Conservation (phyloP, 2,113 vertebrate genomes). For the Strigops habroptila region DNA sequence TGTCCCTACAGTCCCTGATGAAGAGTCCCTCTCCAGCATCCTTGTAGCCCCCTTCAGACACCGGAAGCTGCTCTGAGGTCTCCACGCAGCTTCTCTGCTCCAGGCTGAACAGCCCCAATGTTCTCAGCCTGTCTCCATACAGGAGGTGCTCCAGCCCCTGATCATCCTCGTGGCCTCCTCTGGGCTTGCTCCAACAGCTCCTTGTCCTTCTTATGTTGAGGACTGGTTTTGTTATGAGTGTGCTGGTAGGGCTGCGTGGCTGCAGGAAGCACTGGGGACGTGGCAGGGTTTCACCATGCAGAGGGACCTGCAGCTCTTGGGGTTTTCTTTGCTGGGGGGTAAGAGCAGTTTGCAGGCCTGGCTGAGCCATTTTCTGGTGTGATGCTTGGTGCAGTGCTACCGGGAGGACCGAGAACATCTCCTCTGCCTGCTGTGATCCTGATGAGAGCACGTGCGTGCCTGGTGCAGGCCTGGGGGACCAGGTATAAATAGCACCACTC, state of each 20-base stretch:
- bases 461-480: background rate
- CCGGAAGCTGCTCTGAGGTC: background rate
- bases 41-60: no score
- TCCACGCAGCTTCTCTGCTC: background rate
- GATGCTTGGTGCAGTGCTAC: background rate
- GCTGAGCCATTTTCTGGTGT: background rate
- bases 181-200: background rate
- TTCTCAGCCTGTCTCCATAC: background rate
- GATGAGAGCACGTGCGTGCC: background rate
- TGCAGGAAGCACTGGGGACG: background rate
- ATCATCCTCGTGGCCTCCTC: background rate
- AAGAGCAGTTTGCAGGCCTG: background rate
- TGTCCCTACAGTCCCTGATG: no score
- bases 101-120: background rate
- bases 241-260: background rate
- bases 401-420: rapidly evolving
- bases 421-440: background rate
- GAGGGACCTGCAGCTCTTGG: rapidly evolving
- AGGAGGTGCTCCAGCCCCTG: background rate
- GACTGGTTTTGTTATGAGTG: background rate
- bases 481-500: rapidly evolving
- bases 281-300: rapidly evolving
- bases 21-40: no score
- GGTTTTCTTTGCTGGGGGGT: background rate
- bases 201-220: background rate